Base-by-base conservation (phyloP, 92 coral and sea anemone species). In the Umimayanthus kanabou region DNA sequence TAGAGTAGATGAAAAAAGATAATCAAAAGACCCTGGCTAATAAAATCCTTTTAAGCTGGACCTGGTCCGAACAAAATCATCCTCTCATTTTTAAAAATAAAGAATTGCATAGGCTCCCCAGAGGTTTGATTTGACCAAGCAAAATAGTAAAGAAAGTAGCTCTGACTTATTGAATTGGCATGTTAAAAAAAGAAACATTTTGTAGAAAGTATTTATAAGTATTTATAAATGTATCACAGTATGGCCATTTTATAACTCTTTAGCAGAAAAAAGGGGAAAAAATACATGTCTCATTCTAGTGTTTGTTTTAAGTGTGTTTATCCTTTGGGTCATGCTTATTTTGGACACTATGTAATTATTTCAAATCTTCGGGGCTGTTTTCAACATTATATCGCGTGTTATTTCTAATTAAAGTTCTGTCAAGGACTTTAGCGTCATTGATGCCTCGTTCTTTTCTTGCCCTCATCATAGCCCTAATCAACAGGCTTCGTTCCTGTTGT, bases 391-490 rank as follows among this genome's bases (percentile, higher is more conserved):
- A 79, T 53, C 64, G 49, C 39, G 49, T 64, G 83, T 79, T 79
- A 33, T 79, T 79, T 26, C 30, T 79, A 18, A 79, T 78, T 28
- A 78, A 55, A 45, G 67, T 49, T 78, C 83, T 79, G 22, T 55
- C 83, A 22, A 79, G 8, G 45, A 55, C 71, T 39, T 64, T 57
- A 20, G 71, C 28, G 71, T 80, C 71, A 6, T 6, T 57, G 65
- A 80, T 23, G 28, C 84, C 84, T 39, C 30, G 18, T 18, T 80
- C 84, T 29, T 80, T 80, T 23, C 73, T 58, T 14, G 72, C 84
- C 69, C 53, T 80, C 70, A 57, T 61, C 84, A 80, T 80, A 25
- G 72, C 84, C 84, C 40, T 80, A 10, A 80, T 80, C 2, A 80
- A 39, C 25, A 55, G 28, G 30, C 29, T 80, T 80, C 84, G 39